Evolutionary conservation across 2,797 vertebrate species (phyloP).

Genomic region (Glossophaga mutica): DNA sequence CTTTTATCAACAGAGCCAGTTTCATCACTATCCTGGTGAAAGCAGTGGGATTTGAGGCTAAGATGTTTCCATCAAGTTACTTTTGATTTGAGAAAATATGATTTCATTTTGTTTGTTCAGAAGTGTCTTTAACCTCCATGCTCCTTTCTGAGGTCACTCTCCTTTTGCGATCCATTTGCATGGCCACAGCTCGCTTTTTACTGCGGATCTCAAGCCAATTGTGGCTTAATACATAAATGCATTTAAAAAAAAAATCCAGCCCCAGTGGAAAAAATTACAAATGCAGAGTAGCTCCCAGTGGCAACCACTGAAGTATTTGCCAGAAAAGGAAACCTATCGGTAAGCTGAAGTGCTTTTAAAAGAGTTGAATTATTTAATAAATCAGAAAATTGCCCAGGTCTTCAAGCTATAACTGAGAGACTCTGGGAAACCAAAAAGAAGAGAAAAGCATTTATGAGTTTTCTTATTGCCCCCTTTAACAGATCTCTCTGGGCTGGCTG

Average conservation of each 20-base stretch:
- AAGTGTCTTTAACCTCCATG: conserved; percentile 43
- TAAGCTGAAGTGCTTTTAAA: conserved; percentile 61
- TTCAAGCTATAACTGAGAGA: conserved; percentile 40
- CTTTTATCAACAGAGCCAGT: conserved; percentile 62
- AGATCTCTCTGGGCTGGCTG: neutral
- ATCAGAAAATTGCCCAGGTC: conserved; percentile 75
- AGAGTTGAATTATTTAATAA: conserved; percentile 72
- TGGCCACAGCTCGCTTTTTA: neutral
- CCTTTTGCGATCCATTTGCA: neutral
- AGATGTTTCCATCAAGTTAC: neutral
- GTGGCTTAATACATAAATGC: conserved; percentile 23
- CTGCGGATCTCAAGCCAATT: neutral
- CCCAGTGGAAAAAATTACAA: neutral
- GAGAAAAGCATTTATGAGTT: conserved; percentile 65
- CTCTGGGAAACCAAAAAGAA: conserved; percentile 68
- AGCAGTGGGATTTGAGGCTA: conserved; percentile 34
- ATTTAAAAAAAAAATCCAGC: conserved; percentile 60
- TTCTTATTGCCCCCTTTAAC: conserved; percentile 41
- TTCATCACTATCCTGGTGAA: conserved; percentile 30
- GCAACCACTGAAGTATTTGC: conserved; percentile 22
- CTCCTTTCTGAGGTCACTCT: conserved; percentile 26
- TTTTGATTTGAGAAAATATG: neutral
- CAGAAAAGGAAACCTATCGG: conserved; percentile 67
- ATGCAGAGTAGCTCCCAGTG: conserved; percentile 33
- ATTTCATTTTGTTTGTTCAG: conserved; percentile 29